Conservation (phyloP, 1,140 invertebrate species). For the Wiebesia pumilae region DNA sequence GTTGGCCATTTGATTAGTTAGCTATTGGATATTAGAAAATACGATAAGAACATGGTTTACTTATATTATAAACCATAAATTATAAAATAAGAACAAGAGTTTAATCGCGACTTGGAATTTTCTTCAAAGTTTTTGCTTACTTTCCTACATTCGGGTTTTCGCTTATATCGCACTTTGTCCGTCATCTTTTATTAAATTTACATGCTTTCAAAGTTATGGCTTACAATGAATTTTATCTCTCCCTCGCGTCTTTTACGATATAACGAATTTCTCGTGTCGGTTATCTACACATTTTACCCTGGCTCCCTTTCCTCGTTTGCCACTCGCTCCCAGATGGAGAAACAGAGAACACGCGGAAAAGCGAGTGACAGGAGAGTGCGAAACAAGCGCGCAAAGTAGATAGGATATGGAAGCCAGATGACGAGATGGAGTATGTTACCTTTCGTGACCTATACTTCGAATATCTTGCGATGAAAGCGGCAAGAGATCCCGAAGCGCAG, state of each 20-base stretch:
- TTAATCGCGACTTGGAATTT: neutral
- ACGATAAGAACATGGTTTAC: no score
- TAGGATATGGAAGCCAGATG: constrained; percentile 30
- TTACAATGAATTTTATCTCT: constrained; percentile 39
- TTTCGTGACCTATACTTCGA: neutral
- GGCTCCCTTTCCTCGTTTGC: neutral
- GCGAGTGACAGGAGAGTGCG: neutral
- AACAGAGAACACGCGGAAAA: neutral
- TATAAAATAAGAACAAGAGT: neutral
- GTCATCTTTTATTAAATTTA: constrained; percentile 43
- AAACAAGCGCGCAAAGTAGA: constrained; percentile 26
- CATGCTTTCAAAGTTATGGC: constrained; percentile 14
- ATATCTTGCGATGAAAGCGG: neutral
- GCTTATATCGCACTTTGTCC: constrained; percentile 24
- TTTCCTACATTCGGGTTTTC: neutral
- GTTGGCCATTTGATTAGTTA: no score
- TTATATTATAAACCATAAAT: no score
- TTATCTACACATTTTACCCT: neutral
- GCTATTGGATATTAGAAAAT: no score
- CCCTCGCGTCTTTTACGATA: constrained; percentile 6
- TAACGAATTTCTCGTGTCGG: neutral
- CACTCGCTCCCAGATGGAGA: neutral
- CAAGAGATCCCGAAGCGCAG: neutral
- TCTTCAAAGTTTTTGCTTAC: neutral
- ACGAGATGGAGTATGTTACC: constrained; percentile 11